A percentile compares a stretch with the other conserved stretches of the same genome.
Evolutionary conservation across 2,113 vertebrate species (phyloP).

Genomic region (Nerophis lumbriciformis): DNA sequence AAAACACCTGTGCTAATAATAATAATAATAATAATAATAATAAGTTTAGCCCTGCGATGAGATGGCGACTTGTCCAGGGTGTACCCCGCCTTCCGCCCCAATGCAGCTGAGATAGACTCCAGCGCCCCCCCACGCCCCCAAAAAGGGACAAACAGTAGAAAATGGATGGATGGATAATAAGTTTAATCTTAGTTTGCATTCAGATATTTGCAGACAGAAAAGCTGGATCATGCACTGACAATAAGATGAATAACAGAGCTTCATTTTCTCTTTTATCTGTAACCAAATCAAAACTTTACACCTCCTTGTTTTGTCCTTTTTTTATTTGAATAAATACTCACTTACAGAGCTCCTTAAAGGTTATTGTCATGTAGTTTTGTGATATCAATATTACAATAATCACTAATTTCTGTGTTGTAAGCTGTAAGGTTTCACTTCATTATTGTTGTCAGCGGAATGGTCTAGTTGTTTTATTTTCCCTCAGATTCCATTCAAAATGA

Average conservation of each 20-base stretch:
- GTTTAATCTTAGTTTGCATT: background rate
- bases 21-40: constrained; percentile 23
- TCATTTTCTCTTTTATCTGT: background rate
- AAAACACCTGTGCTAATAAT: constrained; percentile 16
- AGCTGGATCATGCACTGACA: background rate
- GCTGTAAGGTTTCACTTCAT: background rate
- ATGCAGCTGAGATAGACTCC: no score
- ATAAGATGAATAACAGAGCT: background rate
- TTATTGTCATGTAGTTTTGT: background rate
- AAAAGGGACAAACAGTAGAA: no score
- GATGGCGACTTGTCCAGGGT: no score
- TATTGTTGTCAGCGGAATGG: background rate
- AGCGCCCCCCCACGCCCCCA: no score
- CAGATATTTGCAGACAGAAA: background rate
- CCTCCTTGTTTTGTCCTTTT: background rate
- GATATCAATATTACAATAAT: background rate
- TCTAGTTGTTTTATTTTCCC: no score
- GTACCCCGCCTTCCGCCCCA: no score
- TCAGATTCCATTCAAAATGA: no score
- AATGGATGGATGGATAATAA: no score
- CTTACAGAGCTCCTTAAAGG: background rate
- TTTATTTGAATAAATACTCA: no score
- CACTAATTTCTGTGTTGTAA: background rate
- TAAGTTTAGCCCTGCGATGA: no score
- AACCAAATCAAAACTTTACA: background rate